A percentile compares a stretch with the other conserved stretches of the same genome.
Evolutionary conservation across 37 sponge, comb jelly and placozoan species (phyloP).

Genomic region (Tethya wilhelma): DNA sequence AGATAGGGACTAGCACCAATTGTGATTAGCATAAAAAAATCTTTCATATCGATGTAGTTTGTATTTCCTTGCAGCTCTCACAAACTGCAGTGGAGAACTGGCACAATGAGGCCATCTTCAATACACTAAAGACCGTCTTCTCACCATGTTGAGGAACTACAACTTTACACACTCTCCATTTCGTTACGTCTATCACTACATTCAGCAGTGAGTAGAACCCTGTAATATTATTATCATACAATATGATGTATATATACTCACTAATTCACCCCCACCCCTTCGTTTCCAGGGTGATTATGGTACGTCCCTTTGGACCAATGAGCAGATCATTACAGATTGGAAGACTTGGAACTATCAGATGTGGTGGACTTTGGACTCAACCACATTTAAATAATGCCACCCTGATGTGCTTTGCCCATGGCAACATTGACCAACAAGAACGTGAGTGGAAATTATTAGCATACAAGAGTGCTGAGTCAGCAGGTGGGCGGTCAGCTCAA

Average conservation of each 20-base stretch:
- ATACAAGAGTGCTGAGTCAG: no score
- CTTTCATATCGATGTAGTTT: no score
- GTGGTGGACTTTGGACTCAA: neutral
- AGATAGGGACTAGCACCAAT: no score
- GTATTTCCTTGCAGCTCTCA: no score
- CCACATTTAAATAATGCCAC: slow-evolving; percentile 5
- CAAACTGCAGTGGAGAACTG: no score
- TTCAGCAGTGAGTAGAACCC: slow-evolving; percentile 47
- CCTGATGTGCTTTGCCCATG: slow-evolving; percentile 59
- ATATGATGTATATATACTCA: neutral
- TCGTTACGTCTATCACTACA: slow-evolving; percentile 45
- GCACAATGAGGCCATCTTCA: slow-evolving; percentile 17
- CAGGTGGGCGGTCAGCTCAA: no score
- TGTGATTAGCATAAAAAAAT: no score
- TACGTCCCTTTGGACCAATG: slow-evolving; percentile 52
- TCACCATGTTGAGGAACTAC: slow-evolving; percentile 40
- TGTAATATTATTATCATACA: neutral
- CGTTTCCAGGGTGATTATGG: slow-evolving; percentile 50
- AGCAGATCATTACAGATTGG: slow-evolving; percentile 24
- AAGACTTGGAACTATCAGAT: neutral
- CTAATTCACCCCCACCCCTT: neutral
- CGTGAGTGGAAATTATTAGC: no score
- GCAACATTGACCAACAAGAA: no score
- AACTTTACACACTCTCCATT: slow-evolving; percentile 44
- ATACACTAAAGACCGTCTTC: neutral